Evolutionary conservation across 1,140 invertebrate genomes (phyloP), one percentile per base, ranked within the genome.

Genomic region (Trichogramma pretiosum): DNA sequence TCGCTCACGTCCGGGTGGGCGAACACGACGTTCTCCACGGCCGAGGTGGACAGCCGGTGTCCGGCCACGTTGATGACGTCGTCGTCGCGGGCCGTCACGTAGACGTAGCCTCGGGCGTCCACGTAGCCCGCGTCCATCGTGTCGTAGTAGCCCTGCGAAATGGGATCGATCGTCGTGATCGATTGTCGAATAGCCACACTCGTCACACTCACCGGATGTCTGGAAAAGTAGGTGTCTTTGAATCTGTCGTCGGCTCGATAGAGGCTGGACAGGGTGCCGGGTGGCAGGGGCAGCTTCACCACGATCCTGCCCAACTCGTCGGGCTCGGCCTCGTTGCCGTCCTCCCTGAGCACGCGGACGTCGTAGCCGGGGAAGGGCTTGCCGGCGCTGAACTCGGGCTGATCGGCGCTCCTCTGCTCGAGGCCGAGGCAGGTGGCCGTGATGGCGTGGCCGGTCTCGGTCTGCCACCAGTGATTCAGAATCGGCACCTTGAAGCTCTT

Each of bases 101-200:
- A 89, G 1, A 96, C 75, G 46, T 90, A 89, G 4, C 89, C 90
- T 49, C 83, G 80, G 40, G 85, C 78, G 59, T 93, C 89, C 24
- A 80, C 76, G 59, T 84, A 89, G 0, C 92, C 93, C 1, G 89
- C 88, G 62, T 97, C 93, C 85, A 93, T 93, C 5, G 92, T 95
- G 58, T 95, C 90, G 57, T 96, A 96, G 64, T 84, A 95, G n/a
- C 90, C 91, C 89, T 93, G n/a, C n/a, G n/a, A n/a, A n/a, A n/a
- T n/a, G n/a, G n/a, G n/a, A n/a, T n/a, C n/a, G n/a, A n/a, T n/a
- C n/a, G n/a, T n/a, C n/a, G n/a, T n/a, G n/a, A n/a, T n/a, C n/a
- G n/a, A n/a, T n/a, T n/a, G n/a, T n/a, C n/a, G n/a, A n/a, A n/a
- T n/a, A n/a, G n/a, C n/a, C n/a, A n/a, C n/a, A n/a, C n/a, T n/a